Evolutionary conservation across 2,113 vertebrate genomes (phyloP).

Genomic region (Hydropotes inermis): DNA sequence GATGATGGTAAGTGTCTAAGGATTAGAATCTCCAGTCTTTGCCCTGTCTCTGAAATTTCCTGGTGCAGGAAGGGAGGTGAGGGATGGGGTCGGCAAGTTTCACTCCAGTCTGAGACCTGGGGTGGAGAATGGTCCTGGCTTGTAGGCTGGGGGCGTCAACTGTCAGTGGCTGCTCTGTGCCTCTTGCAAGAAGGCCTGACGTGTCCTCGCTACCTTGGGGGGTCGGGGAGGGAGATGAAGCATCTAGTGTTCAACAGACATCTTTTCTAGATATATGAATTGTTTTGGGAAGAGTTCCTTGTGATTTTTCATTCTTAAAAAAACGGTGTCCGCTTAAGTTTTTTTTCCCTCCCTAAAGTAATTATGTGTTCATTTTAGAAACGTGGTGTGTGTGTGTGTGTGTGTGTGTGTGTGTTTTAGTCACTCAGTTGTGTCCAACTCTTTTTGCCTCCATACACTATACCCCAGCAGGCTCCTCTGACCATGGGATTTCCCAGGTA

Average conservation of each 20-base stretch:
- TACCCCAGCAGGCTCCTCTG: neutral
- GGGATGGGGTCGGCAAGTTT: neutral
- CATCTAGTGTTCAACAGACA: neutral
- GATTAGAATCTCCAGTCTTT: neutral
- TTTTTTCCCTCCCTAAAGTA: neutral
- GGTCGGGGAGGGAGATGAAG: accelerated
- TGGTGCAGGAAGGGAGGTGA: neutral
- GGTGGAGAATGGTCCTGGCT: neutral
- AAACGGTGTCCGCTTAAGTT: neutral
- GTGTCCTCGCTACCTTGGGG: neutral
- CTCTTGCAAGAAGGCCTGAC: neutral
- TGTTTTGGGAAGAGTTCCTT: neutral
- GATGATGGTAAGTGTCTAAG: neutral
- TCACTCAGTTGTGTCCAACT: neutral
- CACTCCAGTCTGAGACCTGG: neutral
- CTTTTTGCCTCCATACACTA: neutral
- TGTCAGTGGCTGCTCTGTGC: no score
- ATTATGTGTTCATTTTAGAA: neutral
- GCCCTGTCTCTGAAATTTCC: neutral
- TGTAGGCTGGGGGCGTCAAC: neutral
- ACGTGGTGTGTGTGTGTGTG: neutral
- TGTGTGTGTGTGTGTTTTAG: neutral
- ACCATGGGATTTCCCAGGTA: neutral
- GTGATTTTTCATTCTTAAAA: neutral
- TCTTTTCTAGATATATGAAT: neutral